Evolutionary conservation across 2,797 vertebrate species (phyloP).

Genomic region (Poecile montanus): DNA sequence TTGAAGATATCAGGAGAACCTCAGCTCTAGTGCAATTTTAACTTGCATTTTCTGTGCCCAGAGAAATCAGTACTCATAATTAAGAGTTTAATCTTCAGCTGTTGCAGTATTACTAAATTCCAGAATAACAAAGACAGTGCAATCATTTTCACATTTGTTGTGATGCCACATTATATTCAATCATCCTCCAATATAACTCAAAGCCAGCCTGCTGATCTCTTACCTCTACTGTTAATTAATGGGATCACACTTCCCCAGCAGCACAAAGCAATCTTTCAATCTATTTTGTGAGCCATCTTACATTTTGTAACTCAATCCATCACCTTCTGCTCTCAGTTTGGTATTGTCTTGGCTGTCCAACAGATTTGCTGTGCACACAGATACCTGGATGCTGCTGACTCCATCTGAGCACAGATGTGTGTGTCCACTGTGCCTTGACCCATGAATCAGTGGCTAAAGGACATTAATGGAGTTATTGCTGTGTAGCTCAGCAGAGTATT

Average conservation of each 20-base stretch:
- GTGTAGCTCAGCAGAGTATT: background rate
- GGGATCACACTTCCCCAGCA: background rate
- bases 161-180: background rate
- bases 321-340: background rate
- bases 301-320: background rate
- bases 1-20: background rate
- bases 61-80: background rate
- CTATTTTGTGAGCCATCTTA: background rate
- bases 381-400: background rate
- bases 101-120: background rate
- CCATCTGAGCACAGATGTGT: background rate
- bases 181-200: background rate
- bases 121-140: background rate
- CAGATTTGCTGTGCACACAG: background rate
- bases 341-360: background rate
- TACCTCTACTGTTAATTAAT: background rate
- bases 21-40: background rate
- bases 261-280: background rate
- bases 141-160: background rate
- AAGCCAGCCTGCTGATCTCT: background rate
- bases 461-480: background rate
- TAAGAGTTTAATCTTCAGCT: slow-evolving; percentile 10
- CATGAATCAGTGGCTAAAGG: background rate
- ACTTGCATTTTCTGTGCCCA: background rate
- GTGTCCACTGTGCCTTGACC: background rate